Evolutionary conservation across 2,888 invertebrate genomes (phyloP), one percentile per base, ranked within the genome.

Genomic region (Serrognathus titanus): DNA sequence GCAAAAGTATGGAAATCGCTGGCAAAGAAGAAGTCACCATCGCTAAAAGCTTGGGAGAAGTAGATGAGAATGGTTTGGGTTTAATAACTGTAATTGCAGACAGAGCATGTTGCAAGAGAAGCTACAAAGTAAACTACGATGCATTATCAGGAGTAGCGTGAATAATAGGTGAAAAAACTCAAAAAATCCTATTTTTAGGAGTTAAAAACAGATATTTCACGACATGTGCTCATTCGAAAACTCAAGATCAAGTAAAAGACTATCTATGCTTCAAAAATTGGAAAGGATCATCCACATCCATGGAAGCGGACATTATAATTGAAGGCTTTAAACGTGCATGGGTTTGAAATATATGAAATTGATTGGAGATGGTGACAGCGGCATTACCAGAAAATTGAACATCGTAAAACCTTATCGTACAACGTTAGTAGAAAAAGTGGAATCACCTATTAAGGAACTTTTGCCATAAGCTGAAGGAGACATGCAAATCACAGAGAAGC

Each of bases 281-380:
- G 68, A 51, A 45, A 4, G 69, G 69, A 1, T 59, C 70, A 11
- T 72, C 72, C 0, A 63, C 68, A n/a, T 53, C 62, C 3, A 74
- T 75, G 71, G 74, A 74, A 63, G 61, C 69, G 2, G 69, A 68
- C 43, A 72, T 73, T 9, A 64, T 73, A 11, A 55, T 63, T 12
- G 68, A 72, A 60, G 74, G 69, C 6, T 75, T 73, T 55, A 58
- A 60, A 48, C 35, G 48, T 66, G 62, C 68, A 73, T 61, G 62
- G 63, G n/a, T 45, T 5, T 74, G 4, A 66, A 66, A 31, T 74
- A 69, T 56, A 61, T 48, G 1, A 57, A 62, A 53, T 58, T 73
- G 36, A 63, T 75, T 9, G 72, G 71, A n/a, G 74, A 72, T 63
- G 73, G 74, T 8, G 75, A 75, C 55, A 67, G 69, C 10, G 71